Conservation (phyloP, 2,113 vertebrate species). For the Takifugu bimaculatus region DNA sequence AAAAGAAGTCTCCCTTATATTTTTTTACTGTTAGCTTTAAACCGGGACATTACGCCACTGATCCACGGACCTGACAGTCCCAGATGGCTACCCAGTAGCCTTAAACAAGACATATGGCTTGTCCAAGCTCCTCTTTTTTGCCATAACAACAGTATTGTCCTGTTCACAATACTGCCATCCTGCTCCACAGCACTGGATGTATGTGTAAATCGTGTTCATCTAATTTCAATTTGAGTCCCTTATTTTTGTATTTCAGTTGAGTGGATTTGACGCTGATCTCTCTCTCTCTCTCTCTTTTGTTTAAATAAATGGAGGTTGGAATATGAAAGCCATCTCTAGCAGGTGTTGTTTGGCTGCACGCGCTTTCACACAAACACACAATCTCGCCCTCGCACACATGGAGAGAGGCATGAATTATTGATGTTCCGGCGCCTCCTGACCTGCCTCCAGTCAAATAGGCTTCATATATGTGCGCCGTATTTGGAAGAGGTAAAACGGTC, state of each 20-base stretch:
- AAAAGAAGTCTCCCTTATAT: conserved; percentile 63
- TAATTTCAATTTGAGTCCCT: conserved; percentile 70
- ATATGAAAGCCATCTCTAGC: conserved; percentile 62
- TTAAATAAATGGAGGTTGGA: conserved; percentile 79
- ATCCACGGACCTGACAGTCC: conserved; percentile 40
- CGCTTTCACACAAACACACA: neutral
- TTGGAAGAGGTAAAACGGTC: conserved; percentile 45
- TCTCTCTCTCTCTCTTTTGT: conserved; percentile 45
- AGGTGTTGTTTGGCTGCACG: conserved; percentile 57
- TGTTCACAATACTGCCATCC: conserved; percentile 64
- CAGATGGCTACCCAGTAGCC: conserved; percentile 50
- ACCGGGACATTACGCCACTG: conserved; percentile 54
- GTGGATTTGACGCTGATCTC: conserved; percentile 65
- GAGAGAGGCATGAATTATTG: conserved; percentile 52
- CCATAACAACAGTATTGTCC: conserved; percentile 63
- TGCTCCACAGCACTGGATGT: conserved; percentile 67
- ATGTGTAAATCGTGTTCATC: conserved; percentile 67
- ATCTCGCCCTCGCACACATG: neutral
- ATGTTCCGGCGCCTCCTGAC: conserved; percentile 55
- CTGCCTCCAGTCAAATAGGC: conserved; percentile 50
- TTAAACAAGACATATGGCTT: conserved; percentile 60
- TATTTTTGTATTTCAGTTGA: conserved; percentile 82
- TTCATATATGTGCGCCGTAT: conserved; percentile 45
- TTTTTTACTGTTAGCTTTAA: conserved; percentile 76
- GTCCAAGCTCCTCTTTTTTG: conserved; percentile 49